These are phyloP conservation scores for Ictalurus punctatus DNA, from an alignment of 2,113 vertebrate species.

Conservation along the genomic window DNA sequence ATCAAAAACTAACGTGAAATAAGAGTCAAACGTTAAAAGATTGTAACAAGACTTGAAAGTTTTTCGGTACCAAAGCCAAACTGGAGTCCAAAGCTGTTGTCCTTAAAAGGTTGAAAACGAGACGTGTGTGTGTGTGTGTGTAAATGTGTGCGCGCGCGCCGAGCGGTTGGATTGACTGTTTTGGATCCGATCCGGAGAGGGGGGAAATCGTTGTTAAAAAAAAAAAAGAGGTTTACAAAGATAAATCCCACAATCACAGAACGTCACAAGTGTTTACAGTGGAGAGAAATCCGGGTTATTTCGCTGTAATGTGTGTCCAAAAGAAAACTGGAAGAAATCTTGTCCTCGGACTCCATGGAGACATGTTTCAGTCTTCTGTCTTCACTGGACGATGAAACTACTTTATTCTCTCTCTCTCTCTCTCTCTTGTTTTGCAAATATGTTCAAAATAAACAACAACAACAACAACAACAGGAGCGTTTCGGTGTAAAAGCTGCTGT, in stretches of 20 bases:
- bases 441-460: background rate
- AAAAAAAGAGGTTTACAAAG: background rate
- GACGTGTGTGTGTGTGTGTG: constrained; percentile 32
- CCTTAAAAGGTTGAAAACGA: constrained; percentile 51
- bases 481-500: background rate
- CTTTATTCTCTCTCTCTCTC: background rate
- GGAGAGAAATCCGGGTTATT: background rate
- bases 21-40: background rate
- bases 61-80: background rate
- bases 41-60: constrained; percentile 8
- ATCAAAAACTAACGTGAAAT: background rate
- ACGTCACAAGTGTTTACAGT: background rate
- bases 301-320: background rate
- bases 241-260: background rate
- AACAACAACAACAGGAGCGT: background rate
- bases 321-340: constrained; percentile 8
- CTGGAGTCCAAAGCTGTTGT: constrained; percentile 37
- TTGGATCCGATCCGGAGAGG: background rate
- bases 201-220: background rate
- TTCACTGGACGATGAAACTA: background rate
- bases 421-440: background rate
- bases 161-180: background rate
- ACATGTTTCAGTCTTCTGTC: background rate
- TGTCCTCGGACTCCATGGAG: constrained; percentile 34
- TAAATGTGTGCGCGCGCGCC: background rate